Evolutionary conservation across 2,888 invertebrate genomes (phyloP), one percentile per base, ranked within the genome.

Genomic region (Agrotis segetum): DNA sequence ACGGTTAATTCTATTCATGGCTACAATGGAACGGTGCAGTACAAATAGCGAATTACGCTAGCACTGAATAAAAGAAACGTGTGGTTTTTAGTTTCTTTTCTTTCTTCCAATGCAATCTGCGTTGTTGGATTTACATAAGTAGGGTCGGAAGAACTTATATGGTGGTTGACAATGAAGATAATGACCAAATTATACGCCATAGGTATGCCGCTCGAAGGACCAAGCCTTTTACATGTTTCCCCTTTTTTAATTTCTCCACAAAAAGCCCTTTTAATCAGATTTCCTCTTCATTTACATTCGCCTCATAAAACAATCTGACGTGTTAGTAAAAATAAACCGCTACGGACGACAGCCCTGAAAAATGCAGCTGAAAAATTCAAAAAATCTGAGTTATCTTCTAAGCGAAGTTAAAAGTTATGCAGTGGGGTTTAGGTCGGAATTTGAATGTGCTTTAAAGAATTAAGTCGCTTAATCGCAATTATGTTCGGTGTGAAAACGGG

Each of bases 1-100:
- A 68, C 87, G 88, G 88, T 83, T 92, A 91, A 92, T 92, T 90
- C 89, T 89, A 92, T 92, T 92, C 92, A 91, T 89, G 87, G 88
- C 74, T 81, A 88, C 88, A 89, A 87, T 86, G 82, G 84, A 84
- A 86, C 84, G 88, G 90, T 88, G 86, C 88, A 87, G 86, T 87
- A 90, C 91, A 92, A 92, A 92, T 89, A 90, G 86, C 84, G 87
- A 88, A 89, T 90, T 91, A 90, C 87, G 85, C 74, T 71, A 72
- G 82, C 74, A 81, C 70, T 85, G 90, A 87, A 88, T 89, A 87
- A 87, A 88, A 88, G 82, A 84, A 86, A 79, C 58, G 69, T 67
- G 58, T 69, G 70, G 53, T 68, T 80, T 64, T 71, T 67, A 75
- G 71, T 79, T 79, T 83, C 34, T 80, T 77, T 78, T 66, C 50